Base-by-base conservation (phyloP, 1,140 invertebrate genomes). In the Laodelphax striatellus region DNA sequence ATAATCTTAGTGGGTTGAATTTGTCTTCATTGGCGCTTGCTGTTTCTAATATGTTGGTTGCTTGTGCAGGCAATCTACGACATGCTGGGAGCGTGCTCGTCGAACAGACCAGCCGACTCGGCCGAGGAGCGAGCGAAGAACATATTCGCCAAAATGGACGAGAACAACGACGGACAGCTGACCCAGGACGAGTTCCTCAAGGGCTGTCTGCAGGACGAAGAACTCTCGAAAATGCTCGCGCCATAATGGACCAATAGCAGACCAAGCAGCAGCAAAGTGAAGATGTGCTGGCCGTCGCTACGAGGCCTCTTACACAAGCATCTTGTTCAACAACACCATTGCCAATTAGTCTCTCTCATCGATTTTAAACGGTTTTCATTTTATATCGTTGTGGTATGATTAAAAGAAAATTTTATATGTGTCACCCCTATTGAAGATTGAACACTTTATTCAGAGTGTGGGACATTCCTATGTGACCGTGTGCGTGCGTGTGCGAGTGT, bases 61-160 rank as follows among this genome's bases (percentile, higher is more conserved):
- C 63, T 71, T 66, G 66, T 79, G 81, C 80, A 98, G 94, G 95
- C 96, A 62, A 98, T 99, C 75, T 98, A 99, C 76, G 94, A 97
- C 74, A 98, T 98, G 94, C 77, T 96, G 69, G 92, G 95, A 44
- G 88, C 93, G 58, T 93, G 92, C 78, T 93, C 92, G 66, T 92
- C 90, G 72, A 95, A 93, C 76, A 79, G 90, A 66, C 90, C 91
- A 22, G 87, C 89, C 42, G 91, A 94, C 73, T 92, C 89, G 16
- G 93, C 97, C 13, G 92, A 97, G 71, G 94, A 98, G 71, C 80
- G 96, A 65, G 95, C 96, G 61, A 94, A 95, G 77, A 97, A 95
- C 74, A 99, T 99, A 65, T 99, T 99, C 76, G 90, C 91, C 52
- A 98, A 98, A 77, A 98, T 99, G 95, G 96, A 99, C 73, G 88